Conservation (phyloP, 2,888 invertebrate species). For the Embidobia sp. region DNA sequence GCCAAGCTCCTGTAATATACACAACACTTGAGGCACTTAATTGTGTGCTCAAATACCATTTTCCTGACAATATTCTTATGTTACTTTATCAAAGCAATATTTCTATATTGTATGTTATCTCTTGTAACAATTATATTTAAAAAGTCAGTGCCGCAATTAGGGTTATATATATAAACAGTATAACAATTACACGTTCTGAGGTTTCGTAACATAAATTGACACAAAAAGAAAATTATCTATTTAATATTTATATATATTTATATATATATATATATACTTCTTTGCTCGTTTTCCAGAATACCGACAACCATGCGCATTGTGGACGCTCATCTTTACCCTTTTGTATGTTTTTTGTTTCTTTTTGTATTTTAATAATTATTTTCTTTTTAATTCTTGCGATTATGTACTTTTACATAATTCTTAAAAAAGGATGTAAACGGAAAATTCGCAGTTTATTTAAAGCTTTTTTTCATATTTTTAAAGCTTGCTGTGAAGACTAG, state of each 20-base stretch:
- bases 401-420: not conserved
- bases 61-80: constrained; percentile 72
- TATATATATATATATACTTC: constrained; percentile 35
- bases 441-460: too few relatives aligned
- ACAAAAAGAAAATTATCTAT: constrained; percentile 42
- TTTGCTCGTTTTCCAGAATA: constrained; percentile 74
- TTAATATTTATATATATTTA: constrained; percentile 17
- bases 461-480: constrained; percentile 64
- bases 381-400: not conserved
- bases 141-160: constrained; percentile 77
- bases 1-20: constrained; percentile 82
- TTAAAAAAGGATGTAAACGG: constrained; percentile 20
- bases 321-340: constrained; percentile 3
- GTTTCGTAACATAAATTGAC: constrained; percentile 57
- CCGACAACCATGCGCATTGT: constrained; percentile 65
- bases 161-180: constrained; percentile 68
- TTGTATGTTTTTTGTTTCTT: too few relatives aligned
- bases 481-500: constrained; percentile 72
- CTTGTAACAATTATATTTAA: constrained; percentile 76
- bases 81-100: constrained; percentile 78
- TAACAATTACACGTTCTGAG: constrained; percentile 63
- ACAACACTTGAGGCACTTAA: constrained; percentile 82
- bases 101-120: constrained; percentile 78
- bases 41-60: constrained; percentile 81
- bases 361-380: not conserved